These are phyloP conservation scores for Phymorhynchus buccinoides DNA, from an alignment of 1,140 invertebrate species.

Conservation along the genomic window DNA sequence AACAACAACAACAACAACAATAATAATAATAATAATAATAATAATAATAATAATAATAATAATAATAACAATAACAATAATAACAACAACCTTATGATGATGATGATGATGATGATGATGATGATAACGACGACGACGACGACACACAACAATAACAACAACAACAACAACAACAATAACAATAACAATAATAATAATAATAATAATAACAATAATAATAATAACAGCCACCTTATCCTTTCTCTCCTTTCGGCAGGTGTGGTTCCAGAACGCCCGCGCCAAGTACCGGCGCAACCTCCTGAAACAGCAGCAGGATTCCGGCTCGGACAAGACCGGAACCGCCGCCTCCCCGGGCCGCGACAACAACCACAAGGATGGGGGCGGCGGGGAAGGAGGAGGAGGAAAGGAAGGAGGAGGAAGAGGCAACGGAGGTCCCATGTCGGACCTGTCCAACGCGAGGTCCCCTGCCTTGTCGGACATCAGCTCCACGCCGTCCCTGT, in stretches of 20 bases:
- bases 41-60: too few relatives aligned
- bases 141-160: too few relatives aligned
- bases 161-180: too few relatives aligned
- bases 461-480: constrained; percentile 68
- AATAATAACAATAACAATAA: too few relatives aligned
- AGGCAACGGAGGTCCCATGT: constrained; percentile 58
- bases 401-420: constrained; percentile 52
- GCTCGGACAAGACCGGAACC: constrained; percentile 36
- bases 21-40: too few relatives aligned
- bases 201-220: too few relatives aligned
- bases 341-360: constrained; percentile 37
- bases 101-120: too few relatives aligned
- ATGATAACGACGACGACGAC: too few relatives aligned
- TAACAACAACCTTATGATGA: too few relatives aligned
- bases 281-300: constrained; percentile 95
- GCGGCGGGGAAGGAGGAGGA: constrained; percentile 47
- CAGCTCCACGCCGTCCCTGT: constrained; percentile 66
- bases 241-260: constrained; percentile 83
- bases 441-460: constrained; percentile 55
- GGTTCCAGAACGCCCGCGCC: constrained; percentile 98
- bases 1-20: too few relatives aligned
- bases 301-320: constrained; percentile 79
- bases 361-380: constrained; percentile 46
- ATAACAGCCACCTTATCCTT: not conserved
- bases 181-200: too few relatives aligned